Evolutionary conservation across 2,888 invertebrate genomes (phyloP), one percentile per base, ranked within the genome.

Genomic region (Oscheius onirici): DNA sequence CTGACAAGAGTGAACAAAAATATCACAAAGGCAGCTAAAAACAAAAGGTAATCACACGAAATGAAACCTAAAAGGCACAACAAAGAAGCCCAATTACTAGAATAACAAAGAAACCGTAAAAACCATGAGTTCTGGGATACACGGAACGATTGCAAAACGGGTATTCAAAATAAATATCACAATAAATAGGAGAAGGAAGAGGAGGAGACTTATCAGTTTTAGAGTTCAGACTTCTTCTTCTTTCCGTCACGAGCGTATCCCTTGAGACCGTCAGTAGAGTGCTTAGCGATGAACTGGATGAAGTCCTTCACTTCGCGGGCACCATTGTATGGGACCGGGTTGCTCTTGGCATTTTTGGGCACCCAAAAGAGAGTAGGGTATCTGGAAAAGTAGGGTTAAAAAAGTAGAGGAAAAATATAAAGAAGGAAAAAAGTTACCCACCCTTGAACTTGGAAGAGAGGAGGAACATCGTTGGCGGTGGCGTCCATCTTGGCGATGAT

Each of bases 321-420:
- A 84, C 95, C 95, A 91, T 93, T 90, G n/a, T 90, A 90, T 66
- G 86, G 76, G 63, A 84, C 74, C n/a, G 88, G 88, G 74, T 74
- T 84, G 54, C 80, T 72, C 88, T 93, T 93, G 57, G 71, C 63
- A 86, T 93, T 92, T 89, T 94, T 95, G 13, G 96, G 93, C 76
- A 93, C 91, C 95, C 95, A 99, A 91, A 91, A 99, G 74, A 99
- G 91, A 5, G 97, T 99, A 70, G 99, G 99, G 92, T 97, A 99
- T 11, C 90, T 90, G 87, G 69, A 89, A 87, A 49, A 43, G 17
- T n/a, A 2, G 40, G 11, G 13, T 40, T 66, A 41, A 2, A 34
- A 67, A 17, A 1, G 17, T 34, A 40, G 3, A 41, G 17, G 41
- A 17, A 22, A 40, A 17, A 1, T 43, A 43, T 43, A 49, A 28